These are phyloP conservation scores for Synanthedon tipuliformis DNA, from an alignment of 2,888 invertebrate genomes.

Conservation along the genomic window DNA sequence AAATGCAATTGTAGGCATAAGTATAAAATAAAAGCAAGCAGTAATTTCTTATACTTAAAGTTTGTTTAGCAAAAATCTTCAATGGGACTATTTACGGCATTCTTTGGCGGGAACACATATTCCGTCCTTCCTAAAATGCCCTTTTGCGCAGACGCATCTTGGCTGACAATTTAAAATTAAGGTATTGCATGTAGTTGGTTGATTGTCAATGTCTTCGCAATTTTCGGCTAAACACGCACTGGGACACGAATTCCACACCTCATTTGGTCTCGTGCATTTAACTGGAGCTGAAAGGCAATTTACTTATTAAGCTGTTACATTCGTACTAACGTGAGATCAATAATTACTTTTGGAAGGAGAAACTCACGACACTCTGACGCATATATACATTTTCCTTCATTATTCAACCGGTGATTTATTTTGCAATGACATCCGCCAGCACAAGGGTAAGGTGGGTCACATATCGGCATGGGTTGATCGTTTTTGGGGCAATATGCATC, in stretches of 20 bases:
- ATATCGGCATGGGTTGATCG: constrained; percentile 5
- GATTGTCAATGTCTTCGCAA: constrained; percentile 5
- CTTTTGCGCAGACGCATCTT: constrained; percentile 6
- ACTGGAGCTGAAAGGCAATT: constrained; percentile 4
- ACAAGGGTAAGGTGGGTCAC: constrained; percentile 5
- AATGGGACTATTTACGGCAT: constrained; percentile 2
- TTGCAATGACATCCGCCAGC: constrained; percentile 7
- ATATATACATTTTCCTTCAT: constrained; percentile 5
- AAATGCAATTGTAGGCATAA: too few species aligned
- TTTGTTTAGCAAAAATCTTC: not conserved
- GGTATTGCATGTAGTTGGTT: constrained; percentile 4
- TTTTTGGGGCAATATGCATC: constrained; percentile 5
- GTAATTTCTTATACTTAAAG: too few species aligned
- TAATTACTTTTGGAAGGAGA: not conserved
- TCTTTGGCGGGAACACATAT: constrained; percentile 5
- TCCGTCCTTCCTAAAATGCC: constrained; percentile 6
- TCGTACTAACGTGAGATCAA: not conserved
- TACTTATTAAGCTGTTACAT: not conserved
- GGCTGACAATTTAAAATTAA: constrained; percentile 7
- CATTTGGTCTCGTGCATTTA: constrained; percentile 7
- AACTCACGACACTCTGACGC: constrained; percentile 9
- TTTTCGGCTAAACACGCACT: constrained; percentile 4
- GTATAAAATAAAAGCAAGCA: too few species aligned
- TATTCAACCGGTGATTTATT: constrained; percentile 5
- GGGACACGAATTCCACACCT: constrained; percentile 6